Conservation (phyloP, 2,797 vertebrate genomes). For the Prunella strophiata region DNA sequence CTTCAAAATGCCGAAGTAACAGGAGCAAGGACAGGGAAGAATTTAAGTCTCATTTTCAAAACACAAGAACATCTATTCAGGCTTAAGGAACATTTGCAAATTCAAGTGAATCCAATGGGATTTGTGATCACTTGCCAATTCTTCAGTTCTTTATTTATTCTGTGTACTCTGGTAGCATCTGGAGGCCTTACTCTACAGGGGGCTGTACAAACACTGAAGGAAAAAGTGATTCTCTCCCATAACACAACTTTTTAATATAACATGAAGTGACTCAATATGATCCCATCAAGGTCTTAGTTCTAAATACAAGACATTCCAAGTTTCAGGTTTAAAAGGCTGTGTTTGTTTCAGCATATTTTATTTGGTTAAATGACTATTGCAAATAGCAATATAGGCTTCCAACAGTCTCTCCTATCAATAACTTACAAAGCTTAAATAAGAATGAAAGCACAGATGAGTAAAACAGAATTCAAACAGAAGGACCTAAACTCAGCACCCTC, state of each 20-base stretch:
- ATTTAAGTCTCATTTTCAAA: background rate
- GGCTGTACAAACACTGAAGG: background rate
- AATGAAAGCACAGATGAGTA: background rate
- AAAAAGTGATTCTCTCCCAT: background rate
- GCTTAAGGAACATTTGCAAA: background rate
- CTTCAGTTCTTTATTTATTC: constrained; percentile 13
- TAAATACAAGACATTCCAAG: background rate
- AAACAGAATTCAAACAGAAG: background rate
- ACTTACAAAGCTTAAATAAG: background rate
- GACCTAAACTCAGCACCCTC: background rate
- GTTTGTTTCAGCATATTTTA: background rate
- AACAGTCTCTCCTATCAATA: background rate
- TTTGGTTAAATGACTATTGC: background rate
- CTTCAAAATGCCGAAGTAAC: background rate
- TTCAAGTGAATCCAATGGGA: constrained; percentile 10
- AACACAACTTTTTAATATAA: background rate
- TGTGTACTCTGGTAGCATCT: constrained; percentile 12
- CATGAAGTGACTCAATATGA: background rate
- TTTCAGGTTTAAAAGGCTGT: background rate
- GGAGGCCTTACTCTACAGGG: background rate
- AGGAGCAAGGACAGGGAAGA: background rate
- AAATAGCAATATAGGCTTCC: background rate
- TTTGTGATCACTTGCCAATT: background rate
- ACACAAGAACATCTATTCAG: background rate
- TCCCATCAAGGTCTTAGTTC: background rate